A percentile compares a stretch with the other conserved stretches of the same genome.
phyloP scores from a whole-genome alignment of 2,888 invertebrate species.

The Conistra vaccinii region DNA sequence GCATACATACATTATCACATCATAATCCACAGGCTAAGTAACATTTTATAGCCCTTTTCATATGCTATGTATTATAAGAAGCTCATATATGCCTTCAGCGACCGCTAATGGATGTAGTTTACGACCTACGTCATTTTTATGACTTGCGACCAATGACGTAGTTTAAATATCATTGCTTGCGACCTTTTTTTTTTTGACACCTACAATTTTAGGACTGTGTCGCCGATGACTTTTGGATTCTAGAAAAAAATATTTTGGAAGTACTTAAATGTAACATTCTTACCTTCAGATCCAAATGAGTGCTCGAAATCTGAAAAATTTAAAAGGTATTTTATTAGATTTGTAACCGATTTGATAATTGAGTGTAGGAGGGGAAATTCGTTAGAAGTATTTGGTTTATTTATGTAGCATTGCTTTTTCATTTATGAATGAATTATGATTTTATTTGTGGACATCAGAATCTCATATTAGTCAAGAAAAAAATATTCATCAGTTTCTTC shows the following conservation, averaged over 20 bases:
- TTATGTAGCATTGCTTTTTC: background rate
- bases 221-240: background rate
- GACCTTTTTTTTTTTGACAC: slow-evolving; percentile 1
- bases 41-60: slow-evolving; percentile 38
- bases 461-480: slow-evolving; percentile 8
- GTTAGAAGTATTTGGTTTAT: background rate
- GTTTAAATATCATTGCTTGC: too few relatives aligned
- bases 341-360: background rate
- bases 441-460: slow-evolving; percentile 5
- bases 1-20: slow-evolving; percentile 22
- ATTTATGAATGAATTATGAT: too few relatives aligned
- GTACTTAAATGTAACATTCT: slow-evolving; percentile 41
- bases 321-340: slow-evolving; percentile 45
- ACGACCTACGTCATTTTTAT: slow-evolving; percentile 7
- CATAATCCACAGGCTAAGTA: slow-evolving; percentile 13
- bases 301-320: slow-evolving; percentile 76
- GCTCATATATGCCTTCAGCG: slow-evolving; percentile 12
- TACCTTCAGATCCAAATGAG: slow-evolving; percentile 74
- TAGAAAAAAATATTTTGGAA: background rate
- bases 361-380: background rate
- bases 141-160: background rate
- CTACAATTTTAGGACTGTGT: too few relatives aligned
- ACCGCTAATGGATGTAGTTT: slow-evolving; percentile 33
- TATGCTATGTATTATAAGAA: slow-evolving; percentile 20
- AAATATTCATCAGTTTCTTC: background rate